A percentile compares a stretch with the other conserved stretches of the same genome.
Conservation (phyloP, 2,888 invertebrate genomes). For the Bedellia somnulentella region DNA sequence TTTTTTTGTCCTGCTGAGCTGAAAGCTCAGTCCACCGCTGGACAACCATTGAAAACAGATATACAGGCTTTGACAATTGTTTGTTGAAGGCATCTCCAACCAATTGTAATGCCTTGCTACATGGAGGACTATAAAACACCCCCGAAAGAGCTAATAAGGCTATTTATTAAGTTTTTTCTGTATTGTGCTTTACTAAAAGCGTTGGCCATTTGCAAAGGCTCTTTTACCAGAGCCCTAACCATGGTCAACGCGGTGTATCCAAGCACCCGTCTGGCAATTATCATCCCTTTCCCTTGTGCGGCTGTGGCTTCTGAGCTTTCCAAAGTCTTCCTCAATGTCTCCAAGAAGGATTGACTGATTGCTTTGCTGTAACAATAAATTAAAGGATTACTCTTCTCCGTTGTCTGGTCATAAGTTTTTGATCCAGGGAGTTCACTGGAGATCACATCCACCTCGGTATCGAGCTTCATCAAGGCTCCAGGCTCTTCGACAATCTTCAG, state of each 20-base stretch:
- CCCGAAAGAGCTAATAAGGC: not conserved
- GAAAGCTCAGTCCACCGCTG: too few species aligned
- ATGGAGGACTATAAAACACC: not conserved
- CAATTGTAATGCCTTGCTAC: too few species aligned
- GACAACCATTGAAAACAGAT: too few species aligned
- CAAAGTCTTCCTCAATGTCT: not conserved
- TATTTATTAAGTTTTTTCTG: not conserved
- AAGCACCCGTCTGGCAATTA: not conserved
- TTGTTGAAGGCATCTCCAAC: too few species aligned
- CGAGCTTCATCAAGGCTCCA: not conserved
- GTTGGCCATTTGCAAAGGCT: not conserved
- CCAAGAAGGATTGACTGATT: not conserved
- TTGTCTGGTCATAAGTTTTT: not conserved
- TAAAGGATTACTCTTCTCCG: not conserved
- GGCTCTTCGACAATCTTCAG: not conserved
- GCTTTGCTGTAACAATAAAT: not conserved
- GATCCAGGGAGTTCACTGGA: not conserved
- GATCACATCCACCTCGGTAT: not conserved
- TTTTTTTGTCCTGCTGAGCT: too few species aligned
- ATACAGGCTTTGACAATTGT: too few species aligned
- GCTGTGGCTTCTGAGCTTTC: not conserved
- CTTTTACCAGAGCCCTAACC: not conserved
- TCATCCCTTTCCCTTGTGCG: not conserved
- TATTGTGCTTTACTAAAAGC: not conserved
- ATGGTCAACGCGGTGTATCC: not conserved